Conservation (phyloP, 1,140 invertebrate species). For the Littorina saxatilis region DNA sequence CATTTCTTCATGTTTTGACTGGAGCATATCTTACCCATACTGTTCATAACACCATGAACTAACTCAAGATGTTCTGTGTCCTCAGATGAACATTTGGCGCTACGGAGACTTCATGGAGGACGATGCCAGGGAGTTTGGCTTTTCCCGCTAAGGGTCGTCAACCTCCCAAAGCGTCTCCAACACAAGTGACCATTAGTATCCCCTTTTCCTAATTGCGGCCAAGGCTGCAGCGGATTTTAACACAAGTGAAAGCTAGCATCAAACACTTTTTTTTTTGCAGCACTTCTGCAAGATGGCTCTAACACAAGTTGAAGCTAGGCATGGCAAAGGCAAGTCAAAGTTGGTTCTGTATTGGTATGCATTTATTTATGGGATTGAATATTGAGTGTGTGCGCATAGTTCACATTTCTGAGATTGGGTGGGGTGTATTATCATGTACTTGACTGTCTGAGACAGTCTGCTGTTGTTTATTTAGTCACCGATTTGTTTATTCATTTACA, state of each 20-base stretch:
- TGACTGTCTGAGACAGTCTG: neutral
- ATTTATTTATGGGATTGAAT: neutral
- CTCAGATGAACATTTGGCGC: constrained; percentile 90
- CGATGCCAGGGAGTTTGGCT: constrained; percentile 92
- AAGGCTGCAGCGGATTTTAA: neutral
- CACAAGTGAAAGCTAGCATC: constrained; percentile 24
- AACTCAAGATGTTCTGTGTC: no score
- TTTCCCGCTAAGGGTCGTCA: constrained; percentile 56
- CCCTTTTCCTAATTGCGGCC: neutral
- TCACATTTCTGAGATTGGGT: neutral
- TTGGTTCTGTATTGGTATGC: neutral
- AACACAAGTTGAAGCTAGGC: constrained; percentile 23
- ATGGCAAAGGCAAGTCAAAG: neutral
- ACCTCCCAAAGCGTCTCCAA: constrained; percentile 35
- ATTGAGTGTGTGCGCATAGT: neutral
- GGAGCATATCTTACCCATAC: no score
- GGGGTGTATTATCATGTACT: neutral
- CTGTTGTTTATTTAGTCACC: neutral
- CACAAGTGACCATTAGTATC: constrained; percentile 60
- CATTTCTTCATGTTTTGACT: no score
- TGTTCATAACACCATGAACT: no score
- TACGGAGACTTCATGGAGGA: constrained; percentile 98
- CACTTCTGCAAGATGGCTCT: neutral
- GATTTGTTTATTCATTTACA: no score
- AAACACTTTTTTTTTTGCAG: neutral